Conservation (phyloP, 2,113 vertebrate genomes). For the Anolis sagrei region DNA sequence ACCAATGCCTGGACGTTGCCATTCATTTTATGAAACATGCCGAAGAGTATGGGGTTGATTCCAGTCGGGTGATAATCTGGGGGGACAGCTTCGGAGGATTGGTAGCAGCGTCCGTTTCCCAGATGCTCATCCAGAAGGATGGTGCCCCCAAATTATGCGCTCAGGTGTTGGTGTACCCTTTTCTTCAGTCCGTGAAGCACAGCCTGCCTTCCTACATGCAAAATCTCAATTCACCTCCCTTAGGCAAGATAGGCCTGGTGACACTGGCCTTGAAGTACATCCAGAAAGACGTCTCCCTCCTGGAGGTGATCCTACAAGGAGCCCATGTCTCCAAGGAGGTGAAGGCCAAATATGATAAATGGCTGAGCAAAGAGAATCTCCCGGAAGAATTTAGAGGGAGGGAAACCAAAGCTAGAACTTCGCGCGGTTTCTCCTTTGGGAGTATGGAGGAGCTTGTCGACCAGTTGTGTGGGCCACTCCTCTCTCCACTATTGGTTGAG, state of each 20-base stretch:
- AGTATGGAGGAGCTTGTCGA: slow-evolving; percentile 65
- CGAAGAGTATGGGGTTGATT: slow-evolving; percentile 73
- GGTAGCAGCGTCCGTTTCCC: slow-evolving; percentile 70
- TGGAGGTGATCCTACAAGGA: slow-evolving; percentile 70
- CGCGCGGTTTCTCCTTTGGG: slow-evolving; percentile 54
- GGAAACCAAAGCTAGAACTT: slow-evolving; percentile 1
- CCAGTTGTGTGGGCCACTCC: accelerated
- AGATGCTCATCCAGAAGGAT: slow-evolving; percentile 65
- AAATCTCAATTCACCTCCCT: slow-evolving; percentile 75
- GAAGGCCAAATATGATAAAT: slow-evolving; percentile 57
- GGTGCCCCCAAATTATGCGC: slow-evolving; percentile 72
- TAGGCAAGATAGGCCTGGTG: slow-evolving; percentile 60
- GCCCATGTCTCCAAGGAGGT: slow-evolving; percentile 68
- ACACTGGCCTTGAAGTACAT: slow-evolving; percentile 74
- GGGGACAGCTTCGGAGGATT: slow-evolving; percentile 78
- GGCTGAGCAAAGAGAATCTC: slow-evolving; percentile 13
- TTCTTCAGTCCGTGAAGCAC: slow-evolving; percentile 70
- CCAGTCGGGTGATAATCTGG: slow-evolving; percentile 69
- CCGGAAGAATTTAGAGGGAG: slow-evolving; percentile 50
- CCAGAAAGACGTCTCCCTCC: slow-evolving; percentile 63
- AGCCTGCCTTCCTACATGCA: slow-evolving; percentile 73
- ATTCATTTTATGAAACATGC: slow-evolving; percentile 77
- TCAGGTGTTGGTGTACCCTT: slow-evolving; percentile 80
- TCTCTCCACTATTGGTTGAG: not conserved
- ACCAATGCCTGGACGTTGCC: slow-evolving; percentile 74